Percentiles rank a stretch among this genome's conserved stretches.
phyloP scores from a whole-genome alignment of 2,797 vertebrate species.

The Chloroceryle amazona region DNA sequence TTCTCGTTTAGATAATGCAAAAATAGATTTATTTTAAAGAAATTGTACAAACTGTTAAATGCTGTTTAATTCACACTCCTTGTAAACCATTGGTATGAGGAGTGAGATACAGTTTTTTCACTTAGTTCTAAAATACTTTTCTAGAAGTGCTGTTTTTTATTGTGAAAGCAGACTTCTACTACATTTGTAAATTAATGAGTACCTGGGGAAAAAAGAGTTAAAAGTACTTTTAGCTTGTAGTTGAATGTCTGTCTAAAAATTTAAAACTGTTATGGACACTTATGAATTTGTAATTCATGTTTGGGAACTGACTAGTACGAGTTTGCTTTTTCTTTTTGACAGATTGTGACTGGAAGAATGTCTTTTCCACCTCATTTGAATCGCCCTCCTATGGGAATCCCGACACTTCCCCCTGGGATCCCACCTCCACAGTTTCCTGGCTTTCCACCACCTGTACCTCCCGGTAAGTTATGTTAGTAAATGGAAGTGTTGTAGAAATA shows the following conservation, averaged over 20 bases:
- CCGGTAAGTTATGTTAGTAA: slow-evolving; percentile 82
- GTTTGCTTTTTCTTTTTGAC: slow-evolving; percentile 56
- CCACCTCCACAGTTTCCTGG: slow-evolving; percentile 96
- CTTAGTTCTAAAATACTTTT: background rate
- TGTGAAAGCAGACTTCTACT: background rate
- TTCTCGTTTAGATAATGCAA: background rate
- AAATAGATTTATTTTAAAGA: background rate
- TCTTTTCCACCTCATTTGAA: slow-evolving; percentile 98
- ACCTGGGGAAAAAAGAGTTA: rapidly evolving
- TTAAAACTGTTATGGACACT: background rate
- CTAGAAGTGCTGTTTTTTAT: background rate
- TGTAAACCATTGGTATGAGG: background rate
- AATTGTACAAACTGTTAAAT: background rate
- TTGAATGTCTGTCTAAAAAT: background rate
- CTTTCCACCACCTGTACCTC: slow-evolving; percentile 92
- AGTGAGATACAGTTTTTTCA: background rate
- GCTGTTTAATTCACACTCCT: background rate
- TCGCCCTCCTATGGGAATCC: slow-evolving; percentile 94
- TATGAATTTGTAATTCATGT: background rate
- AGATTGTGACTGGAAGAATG: slow-evolving; percentile 88
- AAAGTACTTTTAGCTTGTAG: background rate
- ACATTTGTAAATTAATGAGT: background rate
- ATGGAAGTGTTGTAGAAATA: background rate
- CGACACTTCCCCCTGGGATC: slow-evolving; percentile 93
- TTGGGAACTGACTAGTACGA: background rate